phyloP scores from a whole-genome alignment of 2,113 vertebrate species.

The Indicator maculatus region DNA sequence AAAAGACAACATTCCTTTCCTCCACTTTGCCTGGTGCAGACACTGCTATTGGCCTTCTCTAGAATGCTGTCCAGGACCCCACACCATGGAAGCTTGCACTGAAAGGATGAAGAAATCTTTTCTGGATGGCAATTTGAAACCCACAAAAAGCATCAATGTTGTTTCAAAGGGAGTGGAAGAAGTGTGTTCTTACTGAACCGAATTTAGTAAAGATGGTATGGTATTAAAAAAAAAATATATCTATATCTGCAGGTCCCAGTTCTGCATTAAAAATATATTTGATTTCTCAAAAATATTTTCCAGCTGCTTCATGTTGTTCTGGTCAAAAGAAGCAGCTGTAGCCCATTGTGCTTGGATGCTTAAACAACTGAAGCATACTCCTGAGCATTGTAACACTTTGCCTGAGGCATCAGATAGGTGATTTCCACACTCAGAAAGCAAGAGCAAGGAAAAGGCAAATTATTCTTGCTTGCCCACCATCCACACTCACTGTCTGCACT shows the following conservation, averaged over 20 bases:
- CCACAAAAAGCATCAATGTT: neutral
- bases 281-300: constrained; percentile 3
- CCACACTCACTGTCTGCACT: rapidly evolving
- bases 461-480: neutral
- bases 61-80: neutral
- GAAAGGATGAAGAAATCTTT: constrained; percentile 12
- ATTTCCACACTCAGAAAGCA: neutral
- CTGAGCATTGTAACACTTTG: neutral
- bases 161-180: constrained; percentile 7
- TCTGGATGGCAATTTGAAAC: neutral
- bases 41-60: neutral
- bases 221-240: neutral
- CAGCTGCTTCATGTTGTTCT: constrained; percentile 13
- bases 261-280: neutral
- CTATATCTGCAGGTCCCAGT: neutral
- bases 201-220: neutral
- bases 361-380: neutral
- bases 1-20: neutral
- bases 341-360: constrained; percentile 21
- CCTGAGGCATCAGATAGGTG: neutral
- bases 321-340: neutral
- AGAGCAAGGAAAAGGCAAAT: neutral
- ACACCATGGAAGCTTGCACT: neutral
- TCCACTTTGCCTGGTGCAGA: neutral
- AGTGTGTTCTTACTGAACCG: neutral